Conservation (phyloP, 2,113 vertebrate species). For the Gambusia affinis region DNA sequence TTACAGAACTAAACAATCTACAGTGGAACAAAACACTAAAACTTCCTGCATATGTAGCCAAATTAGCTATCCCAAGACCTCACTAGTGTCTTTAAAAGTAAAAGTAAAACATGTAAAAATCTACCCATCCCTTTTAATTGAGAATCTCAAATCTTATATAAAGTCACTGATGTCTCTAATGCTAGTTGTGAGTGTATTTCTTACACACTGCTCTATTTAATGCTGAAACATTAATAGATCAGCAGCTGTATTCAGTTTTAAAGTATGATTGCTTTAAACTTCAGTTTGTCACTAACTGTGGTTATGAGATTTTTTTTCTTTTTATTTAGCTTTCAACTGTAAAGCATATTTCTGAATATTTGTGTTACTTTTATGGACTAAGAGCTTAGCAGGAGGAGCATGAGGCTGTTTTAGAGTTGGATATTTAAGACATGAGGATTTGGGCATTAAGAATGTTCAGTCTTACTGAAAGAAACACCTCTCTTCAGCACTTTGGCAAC, state of each 20-base stretch:
- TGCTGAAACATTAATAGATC: background rate
- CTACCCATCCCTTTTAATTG: background rate
- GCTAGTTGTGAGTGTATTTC: background rate
- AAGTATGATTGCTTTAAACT: conserved; percentile 33
- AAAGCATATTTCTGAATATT: conserved; percentile 54
- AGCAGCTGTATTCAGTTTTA: conserved; percentile 40
- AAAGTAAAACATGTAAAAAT: background rate
- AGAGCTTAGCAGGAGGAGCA: conserved; percentile 17
- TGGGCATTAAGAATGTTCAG: conserved; percentile 67
- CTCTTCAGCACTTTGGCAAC: conserved; percentile 71
- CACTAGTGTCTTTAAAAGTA: too few species aligned
- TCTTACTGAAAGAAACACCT: conserved; percentile 66
- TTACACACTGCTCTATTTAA: background rate
- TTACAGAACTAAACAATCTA: background rate
- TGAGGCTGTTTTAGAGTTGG: background rate
- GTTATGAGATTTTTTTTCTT: conserved; percentile 13
- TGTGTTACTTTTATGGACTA: conserved; percentile 41
- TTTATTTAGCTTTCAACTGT: conserved; percentile 46
- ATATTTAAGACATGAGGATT: background rate
- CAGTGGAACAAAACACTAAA: too few species aligned
- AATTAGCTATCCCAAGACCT: too few species aligned
- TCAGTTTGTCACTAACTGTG: conserved; percentile 22
- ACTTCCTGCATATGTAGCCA: too few species aligned
- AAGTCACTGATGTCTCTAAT: background rate
- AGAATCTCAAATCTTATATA: background rate